Conservation (phyloP, 2,113 vertebrate species). For the Melierax canorus region DNA sequence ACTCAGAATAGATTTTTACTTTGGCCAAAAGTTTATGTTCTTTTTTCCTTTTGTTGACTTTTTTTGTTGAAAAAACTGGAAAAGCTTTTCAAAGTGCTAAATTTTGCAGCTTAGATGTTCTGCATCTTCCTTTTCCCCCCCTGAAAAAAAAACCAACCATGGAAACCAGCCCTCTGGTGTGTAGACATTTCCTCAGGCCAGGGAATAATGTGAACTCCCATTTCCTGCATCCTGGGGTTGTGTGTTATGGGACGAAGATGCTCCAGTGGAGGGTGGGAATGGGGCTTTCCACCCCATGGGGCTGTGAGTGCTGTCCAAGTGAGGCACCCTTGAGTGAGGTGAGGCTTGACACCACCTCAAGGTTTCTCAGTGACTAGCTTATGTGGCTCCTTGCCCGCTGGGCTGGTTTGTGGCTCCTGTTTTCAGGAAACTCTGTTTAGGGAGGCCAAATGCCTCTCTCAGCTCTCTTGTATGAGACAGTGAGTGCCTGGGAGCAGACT, state of each 20-base stretch:
- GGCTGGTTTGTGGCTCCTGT: background rate
- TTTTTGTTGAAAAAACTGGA: background rate
- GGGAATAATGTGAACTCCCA: background rate
- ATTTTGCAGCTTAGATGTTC: background rate
- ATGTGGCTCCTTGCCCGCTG: rapidly evolving
- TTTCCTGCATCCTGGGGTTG: conserved; percentile 27
- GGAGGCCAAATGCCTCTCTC: rapidly evolving
- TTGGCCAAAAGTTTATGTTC: background rate
- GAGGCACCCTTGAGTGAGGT: background rate
- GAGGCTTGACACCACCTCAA: background rate
- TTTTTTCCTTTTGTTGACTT: background rate
- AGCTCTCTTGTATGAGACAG: background rate
- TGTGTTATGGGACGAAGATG: background rate
- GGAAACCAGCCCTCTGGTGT: background rate
- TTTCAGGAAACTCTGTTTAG: background rate
- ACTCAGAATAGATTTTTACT: background rate
- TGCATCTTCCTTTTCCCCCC: background rate
- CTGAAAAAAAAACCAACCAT: background rate
- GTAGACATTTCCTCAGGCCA: background rate
- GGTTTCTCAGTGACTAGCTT: background rate
- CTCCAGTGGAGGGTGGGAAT: background rate
- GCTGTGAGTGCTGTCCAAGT: background rate
- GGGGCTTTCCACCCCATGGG: background rate
- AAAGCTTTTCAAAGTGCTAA: background rate
- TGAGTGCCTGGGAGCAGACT: background rate